These are phyloP conservation scores for Geophilus truncorum DNA, from an alignment of 2,888 invertebrate genomes.

Conservation along the genomic window DNA sequence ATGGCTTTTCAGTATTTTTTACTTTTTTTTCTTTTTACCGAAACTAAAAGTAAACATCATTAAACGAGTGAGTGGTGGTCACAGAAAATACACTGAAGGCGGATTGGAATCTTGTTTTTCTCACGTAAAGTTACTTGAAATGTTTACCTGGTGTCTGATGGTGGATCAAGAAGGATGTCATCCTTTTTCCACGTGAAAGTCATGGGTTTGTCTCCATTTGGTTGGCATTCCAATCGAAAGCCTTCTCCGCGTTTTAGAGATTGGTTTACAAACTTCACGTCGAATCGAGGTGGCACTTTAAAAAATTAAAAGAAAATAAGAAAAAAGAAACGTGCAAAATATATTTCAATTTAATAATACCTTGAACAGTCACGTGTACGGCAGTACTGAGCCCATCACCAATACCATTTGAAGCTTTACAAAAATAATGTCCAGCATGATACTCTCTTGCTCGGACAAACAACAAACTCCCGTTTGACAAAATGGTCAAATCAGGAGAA, in stretches of 20 bases:
- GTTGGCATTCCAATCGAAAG: slow-evolving; percentile 84
- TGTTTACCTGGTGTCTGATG: slow-evolving; percentile 67
- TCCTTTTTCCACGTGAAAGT: slow-evolving; percentile 51
- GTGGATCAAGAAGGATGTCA: slow-evolving; percentile 56
- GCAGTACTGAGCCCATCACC: slow-evolving; percentile 92
- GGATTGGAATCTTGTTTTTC: background rate
- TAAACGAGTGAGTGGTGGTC: background rate
- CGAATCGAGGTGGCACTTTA: slow-evolving; percentile 86
- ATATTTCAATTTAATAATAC: slow-evolving; percentile 51
- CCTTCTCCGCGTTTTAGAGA: slow-evolving; percentile 86
- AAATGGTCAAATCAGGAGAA: slow-evolving; percentile 80
- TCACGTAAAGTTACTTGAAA: background rate
- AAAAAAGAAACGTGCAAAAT: background rate
- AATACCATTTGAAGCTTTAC: slow-evolving; percentile 93
- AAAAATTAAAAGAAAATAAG: background rate
- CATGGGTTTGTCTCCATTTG: slow-evolving; percentile 83
- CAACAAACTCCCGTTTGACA: slow-evolving; percentile 82
- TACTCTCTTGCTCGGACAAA: slow-evolving; percentile 86
- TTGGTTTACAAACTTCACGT: slow-evolving; percentile 84
- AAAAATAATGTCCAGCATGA: slow-evolving; percentile 90
- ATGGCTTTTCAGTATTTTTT: too few species aligned
- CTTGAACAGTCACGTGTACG: slow-evolving; percentile 87
- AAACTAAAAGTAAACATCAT: background rate
- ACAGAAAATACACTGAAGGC: background rate
- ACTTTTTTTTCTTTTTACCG: background rate